phyloP scores from a whole-genome alignment of 2,888 invertebrate genomes.

The Hermaeophaga mercurialis region DNA sequence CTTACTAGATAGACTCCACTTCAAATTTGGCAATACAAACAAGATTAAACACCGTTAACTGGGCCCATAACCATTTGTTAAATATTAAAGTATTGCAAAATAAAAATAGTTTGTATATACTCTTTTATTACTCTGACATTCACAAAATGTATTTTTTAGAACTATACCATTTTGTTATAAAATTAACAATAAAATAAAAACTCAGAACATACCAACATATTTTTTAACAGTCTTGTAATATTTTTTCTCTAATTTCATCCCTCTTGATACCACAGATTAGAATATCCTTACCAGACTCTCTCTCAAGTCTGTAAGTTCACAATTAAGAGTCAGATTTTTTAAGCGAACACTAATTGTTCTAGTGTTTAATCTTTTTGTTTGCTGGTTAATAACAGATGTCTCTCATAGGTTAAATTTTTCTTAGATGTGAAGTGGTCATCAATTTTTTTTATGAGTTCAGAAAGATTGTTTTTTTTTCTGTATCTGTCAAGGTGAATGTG shows the following conservation, averaged over 20 bases:
- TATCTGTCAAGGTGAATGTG: background rate
- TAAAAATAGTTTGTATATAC: too few relatives aligned
- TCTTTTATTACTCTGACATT: too few relatives aligned
- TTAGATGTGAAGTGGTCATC: conserved; percentile 24
- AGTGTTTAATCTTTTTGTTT: conserved; percentile 25
- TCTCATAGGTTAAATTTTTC: conserved; percentile 26
- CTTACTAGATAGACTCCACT: too few relatives aligned
- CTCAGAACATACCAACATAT: too few relatives aligned
- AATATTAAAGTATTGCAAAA: too few relatives aligned
- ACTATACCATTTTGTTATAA: too few relatives aligned
- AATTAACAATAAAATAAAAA: too few relatives aligned
- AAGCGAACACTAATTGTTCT: conserved; percentile 25
- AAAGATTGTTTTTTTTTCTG: background rate
- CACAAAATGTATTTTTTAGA: too few relatives aligned
- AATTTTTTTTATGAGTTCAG: conserved; percentile 5
- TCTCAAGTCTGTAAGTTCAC: conserved; percentile 21
- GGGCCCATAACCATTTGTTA: too few relatives aligned
- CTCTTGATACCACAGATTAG: conserved; percentile 26
- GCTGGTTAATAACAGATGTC: conserved; percentile 28
- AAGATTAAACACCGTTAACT: too few relatives aligned
- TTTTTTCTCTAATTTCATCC: conserved; percentile 27
- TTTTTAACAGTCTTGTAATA: too few relatives aligned
- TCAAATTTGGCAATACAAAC: too few relatives aligned
- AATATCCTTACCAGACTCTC: conserved; percentile 23
- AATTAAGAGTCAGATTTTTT: conserved; percentile 24